Evolutionary conservation across 2,113 vertebrate genomes (phyloP), one percentile per base, ranked within the genome.

Genomic region (Zapus hudsonius): DNA sequence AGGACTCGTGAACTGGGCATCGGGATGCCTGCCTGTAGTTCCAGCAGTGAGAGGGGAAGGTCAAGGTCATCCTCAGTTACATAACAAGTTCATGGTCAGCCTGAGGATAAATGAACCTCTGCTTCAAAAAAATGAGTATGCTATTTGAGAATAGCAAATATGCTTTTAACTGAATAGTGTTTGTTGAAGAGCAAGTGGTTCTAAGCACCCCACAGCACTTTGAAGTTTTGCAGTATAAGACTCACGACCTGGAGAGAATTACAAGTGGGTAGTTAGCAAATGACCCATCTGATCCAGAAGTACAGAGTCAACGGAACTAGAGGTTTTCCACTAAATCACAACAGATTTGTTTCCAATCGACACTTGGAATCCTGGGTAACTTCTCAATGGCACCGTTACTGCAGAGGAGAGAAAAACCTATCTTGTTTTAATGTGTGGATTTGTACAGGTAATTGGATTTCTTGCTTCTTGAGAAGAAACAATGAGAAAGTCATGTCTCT

Each of bases 361-460:
- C 59, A 70, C 81, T 85, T 70, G 69, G 44, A 93, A 90, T n/a
- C 36, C 64, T 82, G 22, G 2, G 36, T 88, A 69, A 86, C 31
- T 81, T 94, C 74, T 94, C 74, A 52, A 33, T 75, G 52, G 69
- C 66, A 17, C 57, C 11, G 47, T 63, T 84, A 61, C 29, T 63
- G 17, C 19, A 72, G n/a, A 83, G 70, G 44, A 79, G 20, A 80
- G 29, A 42, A 87, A 76, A 82, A 57, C 25, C 20, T 67, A 0
- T 29, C 66, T 76, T 75, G 10, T 23, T 90, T 83, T 92, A 80
- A 72, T 57, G 31, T 42, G 86, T 23, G 23, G 52, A 66, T 92
- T 88, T 95, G n/a, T 86, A 40, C 27, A 38, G 20, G 59, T 90
- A 94, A 96, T 87, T 94, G 47, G 17, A 92, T 95, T 84, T 59